These are phyloP conservation scores for Nothura maculosa DNA, from an alignment of 2,797 vertebrate species.

Conservation along the genomic window DNA sequence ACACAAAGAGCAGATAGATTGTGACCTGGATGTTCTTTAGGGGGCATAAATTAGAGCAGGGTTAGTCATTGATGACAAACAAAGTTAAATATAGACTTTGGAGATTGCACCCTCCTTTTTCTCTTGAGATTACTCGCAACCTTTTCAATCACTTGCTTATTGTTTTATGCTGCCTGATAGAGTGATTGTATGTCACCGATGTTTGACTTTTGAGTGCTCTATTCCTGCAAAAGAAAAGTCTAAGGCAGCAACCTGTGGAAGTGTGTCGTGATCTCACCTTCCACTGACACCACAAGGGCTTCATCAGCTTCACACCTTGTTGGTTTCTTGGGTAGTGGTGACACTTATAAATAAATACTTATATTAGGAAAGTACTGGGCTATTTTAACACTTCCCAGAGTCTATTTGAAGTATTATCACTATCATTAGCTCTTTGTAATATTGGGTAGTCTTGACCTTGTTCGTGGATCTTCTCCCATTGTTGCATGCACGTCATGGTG, in stretches of 20 bases:
- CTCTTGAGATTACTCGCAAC: not conserved
- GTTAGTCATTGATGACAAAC: not conserved
- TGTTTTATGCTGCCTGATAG: not conserved
- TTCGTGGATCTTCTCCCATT: not conserved
- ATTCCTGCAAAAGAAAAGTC: not conserved
- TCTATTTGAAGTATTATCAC: not conserved
- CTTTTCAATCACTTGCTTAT: not conserved
- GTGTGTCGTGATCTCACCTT: rapidly evolving
- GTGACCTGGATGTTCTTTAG: not conserved
- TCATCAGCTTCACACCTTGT: not conserved
- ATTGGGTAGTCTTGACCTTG: not conserved
- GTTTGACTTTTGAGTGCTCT: not conserved
- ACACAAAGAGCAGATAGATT: not conserved
- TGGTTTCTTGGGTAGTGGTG: not conserved
- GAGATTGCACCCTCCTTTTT: not conserved
- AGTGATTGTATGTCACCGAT: not conserved
- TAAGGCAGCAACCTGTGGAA: not conserved
- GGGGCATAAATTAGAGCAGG: not conserved
- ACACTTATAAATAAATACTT: too few relatives aligned
- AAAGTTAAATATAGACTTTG: not conserved
- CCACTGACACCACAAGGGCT: not conserved
- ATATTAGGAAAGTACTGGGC: not conserved
- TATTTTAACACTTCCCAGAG: not conserved
- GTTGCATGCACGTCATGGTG: not conserved
- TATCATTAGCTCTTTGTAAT: not conserved